Percentiles rank a stretch among this genome's conserved stretches.
Conservation (phyloP, 1,140 invertebrate species). For the Drosophila orena region DNA sequence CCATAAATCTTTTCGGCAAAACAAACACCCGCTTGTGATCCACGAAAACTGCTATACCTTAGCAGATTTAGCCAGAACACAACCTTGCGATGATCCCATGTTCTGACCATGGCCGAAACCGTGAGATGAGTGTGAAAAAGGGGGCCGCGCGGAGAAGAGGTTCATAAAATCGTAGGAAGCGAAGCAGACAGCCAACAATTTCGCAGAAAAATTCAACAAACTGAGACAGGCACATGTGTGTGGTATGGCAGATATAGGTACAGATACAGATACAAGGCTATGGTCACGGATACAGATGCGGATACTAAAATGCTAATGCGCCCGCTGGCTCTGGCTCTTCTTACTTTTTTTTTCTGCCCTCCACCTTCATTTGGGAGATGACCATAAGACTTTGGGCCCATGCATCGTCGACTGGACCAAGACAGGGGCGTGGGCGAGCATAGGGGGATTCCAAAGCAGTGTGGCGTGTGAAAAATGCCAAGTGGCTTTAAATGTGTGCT, state of each 20-base stretch:
- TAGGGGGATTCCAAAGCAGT: not conserved
- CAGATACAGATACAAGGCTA: conserved; percentile 36
- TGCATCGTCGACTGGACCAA: conserved; percentile 44
- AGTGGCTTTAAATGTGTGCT: conserved; percentile 19
- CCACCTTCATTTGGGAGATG: conserved; percentile 55
- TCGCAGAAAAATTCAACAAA: conserved; percentile 54
- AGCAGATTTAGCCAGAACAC: conserved; percentile 35
- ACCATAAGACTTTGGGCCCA: conserved; percentile 53
- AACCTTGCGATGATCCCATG: conserved; percentile 41
- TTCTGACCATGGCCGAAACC: conserved; percentile 32
- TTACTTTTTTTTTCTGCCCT: not conserved
- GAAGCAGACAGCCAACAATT: conserved; percentile 50
- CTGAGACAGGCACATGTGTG: conserved; percentile 12
- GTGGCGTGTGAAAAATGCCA: conserved; percentile 60
- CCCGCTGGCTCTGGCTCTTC: not conserved
- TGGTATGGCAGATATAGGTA: conserved; percentile 16
- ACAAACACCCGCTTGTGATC: conserved; percentile 14
- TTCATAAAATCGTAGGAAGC: conserved; percentile 39
- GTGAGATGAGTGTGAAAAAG: conserved; percentile 25
- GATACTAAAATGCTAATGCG: conserved; percentile 70
- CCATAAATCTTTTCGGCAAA: conserved; percentile 24
- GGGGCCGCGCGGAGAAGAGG: not conserved
- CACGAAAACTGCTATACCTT: conserved; percentile 32
- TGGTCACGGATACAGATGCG: conserved; percentile 55
- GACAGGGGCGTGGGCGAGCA: not conserved